phyloP scores from a whole-genome alignment of 2,113 vertebrate genomes.

The Psittacara wagleri region DNA sequence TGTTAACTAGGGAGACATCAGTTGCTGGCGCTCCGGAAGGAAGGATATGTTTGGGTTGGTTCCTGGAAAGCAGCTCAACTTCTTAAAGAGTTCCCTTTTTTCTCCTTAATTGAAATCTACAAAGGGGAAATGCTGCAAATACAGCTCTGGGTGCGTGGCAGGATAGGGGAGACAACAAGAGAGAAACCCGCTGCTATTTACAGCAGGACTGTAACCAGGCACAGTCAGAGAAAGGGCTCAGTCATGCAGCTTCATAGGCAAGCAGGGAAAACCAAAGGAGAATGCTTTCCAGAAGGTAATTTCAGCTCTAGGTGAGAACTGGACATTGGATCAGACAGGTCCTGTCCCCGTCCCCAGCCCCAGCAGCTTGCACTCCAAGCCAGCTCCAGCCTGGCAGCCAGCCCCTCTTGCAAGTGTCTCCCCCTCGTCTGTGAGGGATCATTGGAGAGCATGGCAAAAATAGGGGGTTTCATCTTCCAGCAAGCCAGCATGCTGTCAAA shows the following conservation, averaged over 20 bases:
- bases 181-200: background rate
- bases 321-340: background rate
- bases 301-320: slow-evolving; percentile 1
- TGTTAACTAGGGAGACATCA: background rate
- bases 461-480: background rate
- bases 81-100: background rate
- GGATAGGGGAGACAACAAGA: background rate
- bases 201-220: background rate
- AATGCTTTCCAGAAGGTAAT: background rate
- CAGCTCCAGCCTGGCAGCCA: background rate
- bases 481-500: background rate
- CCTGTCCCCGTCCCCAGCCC: background rate
- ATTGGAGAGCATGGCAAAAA: background rate
- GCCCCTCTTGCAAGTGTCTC: background rate
- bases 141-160: background rate
- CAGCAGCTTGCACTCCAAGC: accelerated
- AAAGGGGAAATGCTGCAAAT: background rate
- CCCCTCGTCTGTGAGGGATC: accelerated
- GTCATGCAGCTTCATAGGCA: background rate
- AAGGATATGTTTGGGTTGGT: background rate
- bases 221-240: background rate
- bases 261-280: background rate
- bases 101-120: background rate
- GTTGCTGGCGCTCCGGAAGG: background rate
- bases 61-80: background rate